Evolutionary conservation across 2,113 vertebrate genomes (phyloP), one percentile per base, ranked within the genome.

Genomic region (Pteropus alecto): DNA sequence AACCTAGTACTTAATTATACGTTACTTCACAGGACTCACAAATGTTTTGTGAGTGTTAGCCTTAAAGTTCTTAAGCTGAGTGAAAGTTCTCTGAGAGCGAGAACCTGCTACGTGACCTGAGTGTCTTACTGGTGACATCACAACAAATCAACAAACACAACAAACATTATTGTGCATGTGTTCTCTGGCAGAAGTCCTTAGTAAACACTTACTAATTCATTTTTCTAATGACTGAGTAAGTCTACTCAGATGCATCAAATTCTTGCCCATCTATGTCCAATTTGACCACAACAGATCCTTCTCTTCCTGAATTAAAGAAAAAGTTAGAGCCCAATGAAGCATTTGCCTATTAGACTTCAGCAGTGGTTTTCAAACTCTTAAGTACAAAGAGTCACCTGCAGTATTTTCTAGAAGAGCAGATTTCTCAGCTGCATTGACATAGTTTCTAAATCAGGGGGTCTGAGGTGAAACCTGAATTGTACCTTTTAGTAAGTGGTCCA

Each of bases 351-450:
- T 61, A 33, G 43, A 19, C 12, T 82, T 78, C 30, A 30, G n/a
- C 43, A 51, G 61, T 60, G 67, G 26, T 51, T 92, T 96, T 83
- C 5, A 30, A 85, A 58, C 19, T 9, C 74, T 60, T 61, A 71
- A 78, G n/a, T 51, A 58, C 28, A 46, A 77, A 86, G 26, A 67
- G 28, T 78, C 6, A 68, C 35, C 54, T 26, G 61, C 24, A 65
- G 56, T n/a, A 77, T 78, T 83, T 96, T 86, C 78, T 89, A 74
- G 82, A 78, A 79, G 38, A 92, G n/a, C 28, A 84, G 71, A 86
- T 60, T 93, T 58, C 10, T 68, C 58, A 81, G 46, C 11, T 77
- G 11, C 28, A 77, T 6, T 18, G 71, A 48, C 26, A 26, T 51
- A 41, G 33, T 70, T 93, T 92, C 74, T 95, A 38, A 90, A 71